phyloP scores from a whole-genome alignment of 2,113 vertebrate species.

The Mormoops blainvillei region DNA sequence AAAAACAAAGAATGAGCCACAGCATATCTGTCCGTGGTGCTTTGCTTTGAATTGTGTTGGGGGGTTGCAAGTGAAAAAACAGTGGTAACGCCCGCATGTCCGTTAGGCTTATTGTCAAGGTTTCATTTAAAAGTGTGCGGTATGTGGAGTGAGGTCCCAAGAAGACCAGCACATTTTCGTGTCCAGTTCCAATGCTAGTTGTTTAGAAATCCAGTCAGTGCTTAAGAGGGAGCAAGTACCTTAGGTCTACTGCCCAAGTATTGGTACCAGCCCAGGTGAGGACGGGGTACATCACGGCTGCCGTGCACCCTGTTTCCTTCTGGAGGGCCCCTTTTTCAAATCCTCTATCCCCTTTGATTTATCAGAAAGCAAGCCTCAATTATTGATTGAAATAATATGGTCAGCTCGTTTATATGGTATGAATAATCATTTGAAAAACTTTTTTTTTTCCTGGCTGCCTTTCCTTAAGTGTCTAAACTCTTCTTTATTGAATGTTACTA shows the following conservation, averaged over 20 bases:
- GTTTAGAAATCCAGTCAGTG: background rate
- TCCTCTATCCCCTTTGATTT: background rate
- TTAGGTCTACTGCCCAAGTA: background rate
- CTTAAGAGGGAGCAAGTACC: background rate
- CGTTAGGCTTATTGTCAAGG: background rate
- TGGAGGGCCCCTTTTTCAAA: background rate
- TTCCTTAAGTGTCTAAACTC: background rate
- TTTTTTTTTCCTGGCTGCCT: background rate
- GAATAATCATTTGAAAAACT: background rate
- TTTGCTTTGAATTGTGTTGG: background rate
- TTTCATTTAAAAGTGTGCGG: background rate
- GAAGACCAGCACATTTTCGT: background rate
- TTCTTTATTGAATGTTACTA: background rate
- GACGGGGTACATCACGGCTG: fast-evolving
- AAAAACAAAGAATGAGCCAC: background rate
- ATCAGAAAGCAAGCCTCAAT: background rate
- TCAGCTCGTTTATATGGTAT: background rate
- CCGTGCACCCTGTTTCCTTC: background rate
- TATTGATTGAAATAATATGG: background rate
- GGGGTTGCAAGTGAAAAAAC: background rate
- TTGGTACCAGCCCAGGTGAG: background rate
- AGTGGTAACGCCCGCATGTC: background rate
- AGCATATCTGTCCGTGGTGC: background rate
- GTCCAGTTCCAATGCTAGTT: background rate
- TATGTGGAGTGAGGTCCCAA: background rate